Base-by-base conservation (phyloP, 2,888 invertebrate species). In the Ctenicera cuprea region DNA sequence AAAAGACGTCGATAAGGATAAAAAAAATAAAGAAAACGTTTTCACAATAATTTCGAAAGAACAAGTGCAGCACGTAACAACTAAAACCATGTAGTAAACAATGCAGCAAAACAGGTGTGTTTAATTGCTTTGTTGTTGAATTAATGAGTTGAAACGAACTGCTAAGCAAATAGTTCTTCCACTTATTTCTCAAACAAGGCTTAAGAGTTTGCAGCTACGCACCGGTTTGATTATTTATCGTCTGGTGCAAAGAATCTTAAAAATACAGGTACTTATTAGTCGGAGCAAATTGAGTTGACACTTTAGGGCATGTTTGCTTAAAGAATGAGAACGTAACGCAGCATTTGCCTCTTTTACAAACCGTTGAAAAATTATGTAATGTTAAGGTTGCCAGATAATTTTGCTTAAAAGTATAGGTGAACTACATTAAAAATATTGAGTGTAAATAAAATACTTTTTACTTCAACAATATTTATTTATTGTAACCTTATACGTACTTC, bases 101-200 rank as follows among this genome's bases (percentile, higher is more conserved):
- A 54, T 20, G n/a, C 54, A 54, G n/a, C 22, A 30, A 52, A 26
- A 38, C 59, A 62, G 62, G 62, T 62, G 62, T 26, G 26, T 62
- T 61, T 62, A 62, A 62, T 62, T 43, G 45, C 45, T 45, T 43
- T 62, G 41, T 62, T 62, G 38, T 62, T 62, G 62, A 62, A 62
- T 62, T 62, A 62, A 62, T 62, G 62, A 43, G 30, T 30, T 43
- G 61, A 61, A 61, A 61, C 41, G 43, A 43, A 61, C 61, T 61
- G 43, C 16, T 62, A 16, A n/a, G 16, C 62, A 62, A 43, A 43
- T 26, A 62, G 12, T 59, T 38, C 59, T 38, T 26, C 59, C 38
- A 59, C 59, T 59, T 57, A 57, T 37, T 37, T 57, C n/a, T 11
- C n/a, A 4, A 54, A 26, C 33, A 30, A 52, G 52, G 3, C 5